phyloP scores from a whole-genome alignment of 2,888 invertebrate genomes.

The Tetragnatha montana region DNA sequence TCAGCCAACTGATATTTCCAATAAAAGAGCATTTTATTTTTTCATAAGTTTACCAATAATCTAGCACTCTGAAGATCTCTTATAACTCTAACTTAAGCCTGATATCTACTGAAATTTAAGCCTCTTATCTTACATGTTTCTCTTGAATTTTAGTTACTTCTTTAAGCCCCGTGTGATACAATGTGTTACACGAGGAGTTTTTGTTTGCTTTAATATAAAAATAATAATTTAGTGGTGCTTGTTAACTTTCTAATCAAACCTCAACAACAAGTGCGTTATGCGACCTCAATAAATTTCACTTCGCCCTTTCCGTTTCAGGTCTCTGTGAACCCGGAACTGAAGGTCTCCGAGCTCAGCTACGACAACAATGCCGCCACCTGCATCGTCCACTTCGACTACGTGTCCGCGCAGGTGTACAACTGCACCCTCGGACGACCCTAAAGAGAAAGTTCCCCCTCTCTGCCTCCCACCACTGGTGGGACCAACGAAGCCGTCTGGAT shows the following conservation, averaged over 20 bases:
- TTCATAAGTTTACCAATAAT: too few relatives aligned
- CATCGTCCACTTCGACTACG: conserved; percentile 82
- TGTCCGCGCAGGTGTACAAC: conserved; percentile 77
- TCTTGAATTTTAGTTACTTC: too few relatives aligned
- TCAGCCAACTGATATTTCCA: too few relatives aligned
- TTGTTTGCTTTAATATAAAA: too few relatives aligned
- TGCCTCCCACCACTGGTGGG: background rate
- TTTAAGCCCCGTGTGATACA: too few relatives aligned
- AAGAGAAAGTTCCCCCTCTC: conserved; percentile 70
- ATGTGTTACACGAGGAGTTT: too few relatives aligned
- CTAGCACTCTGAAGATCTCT: too few relatives aligned
- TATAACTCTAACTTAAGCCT: too few relatives aligned
- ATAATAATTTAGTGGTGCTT: background rate
- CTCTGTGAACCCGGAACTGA: conserved; percentile 92
- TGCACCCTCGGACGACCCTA: conserved; percentile 84
- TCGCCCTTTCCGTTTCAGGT: conserved; percentile 78
- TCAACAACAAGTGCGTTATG: background rate
- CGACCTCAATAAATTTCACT: background rate
- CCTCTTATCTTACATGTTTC: too few relatives aligned
- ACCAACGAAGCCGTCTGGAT: background rate
- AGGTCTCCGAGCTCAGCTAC: conserved; percentile 92
- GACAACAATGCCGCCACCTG: conserved; percentile 95
- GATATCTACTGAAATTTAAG: too few relatives aligned
- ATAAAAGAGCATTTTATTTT: too few relatives aligned
- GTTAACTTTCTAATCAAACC: background rate